These are phyloP conservation scores for Notiomystis cincta DNA, from an alignment of 2,113 vertebrate species.

Conservation along the genomic window DNA sequence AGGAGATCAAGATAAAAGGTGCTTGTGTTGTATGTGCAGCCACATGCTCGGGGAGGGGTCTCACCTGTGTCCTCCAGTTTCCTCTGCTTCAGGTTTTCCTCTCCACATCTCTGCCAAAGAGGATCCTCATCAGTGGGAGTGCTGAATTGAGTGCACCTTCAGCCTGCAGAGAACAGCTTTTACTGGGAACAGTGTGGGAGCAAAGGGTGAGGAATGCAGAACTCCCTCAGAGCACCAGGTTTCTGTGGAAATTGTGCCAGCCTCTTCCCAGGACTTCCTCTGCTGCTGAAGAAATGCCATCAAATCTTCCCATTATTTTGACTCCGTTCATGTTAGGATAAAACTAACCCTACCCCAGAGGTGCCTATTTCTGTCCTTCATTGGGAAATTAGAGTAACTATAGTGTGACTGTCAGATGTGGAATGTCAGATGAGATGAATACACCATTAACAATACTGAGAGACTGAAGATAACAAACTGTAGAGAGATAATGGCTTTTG, in stretches of 20 bases:
- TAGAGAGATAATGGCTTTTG: neutral
- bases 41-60: neutral
- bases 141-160: neutral
- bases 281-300: neutral
- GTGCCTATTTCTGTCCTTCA: neutral
- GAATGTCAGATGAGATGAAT: neutral
- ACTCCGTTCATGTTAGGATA: neutral
- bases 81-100: neutral
- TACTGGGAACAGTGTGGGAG: neutral
- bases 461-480: neutral
- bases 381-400: neutral
- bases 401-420: neutral
- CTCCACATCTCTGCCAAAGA: neutral
- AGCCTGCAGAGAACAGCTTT: neutral
- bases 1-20: neutral
- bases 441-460: neutral
- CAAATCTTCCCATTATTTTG: neutral
- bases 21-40: neutral
- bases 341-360: neutral
- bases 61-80: neutral
- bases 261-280: neutral
- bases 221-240: neutral
- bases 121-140: neutral
- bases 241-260: accelerated
- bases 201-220: neutral